Conservation (phyloP, 2,113 vertebrate genomes). For the Caranx ignobilis region DNA sequence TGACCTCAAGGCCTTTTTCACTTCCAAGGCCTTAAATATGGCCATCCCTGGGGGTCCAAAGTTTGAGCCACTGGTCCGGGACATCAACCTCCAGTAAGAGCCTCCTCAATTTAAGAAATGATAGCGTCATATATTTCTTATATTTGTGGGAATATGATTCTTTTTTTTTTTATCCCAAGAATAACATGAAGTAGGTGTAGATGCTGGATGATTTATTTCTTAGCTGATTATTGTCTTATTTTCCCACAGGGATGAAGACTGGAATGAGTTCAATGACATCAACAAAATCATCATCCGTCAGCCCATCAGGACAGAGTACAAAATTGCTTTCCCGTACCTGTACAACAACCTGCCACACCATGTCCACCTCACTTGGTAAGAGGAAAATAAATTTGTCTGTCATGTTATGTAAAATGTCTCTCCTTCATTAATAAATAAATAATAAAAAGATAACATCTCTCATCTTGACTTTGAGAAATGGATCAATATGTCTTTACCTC, state of each 20-base stretch:
- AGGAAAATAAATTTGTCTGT: not conserved
- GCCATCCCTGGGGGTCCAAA: constrained; percentile 98
- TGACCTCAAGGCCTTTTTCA: constrained; percentile 98
- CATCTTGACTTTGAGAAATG: not conserved
- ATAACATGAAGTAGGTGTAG: not conserved
- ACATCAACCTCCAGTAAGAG: constrained; percentile 98
- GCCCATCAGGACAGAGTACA: constrained; percentile 98
- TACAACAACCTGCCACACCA: constrained; percentile 99
- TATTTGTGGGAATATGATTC: not conserved
- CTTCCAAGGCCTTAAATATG: constrained; percentile 98
- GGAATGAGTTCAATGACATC: constrained; percentile 99
- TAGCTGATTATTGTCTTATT: not conserved
- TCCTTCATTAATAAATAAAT: too few species aligned
- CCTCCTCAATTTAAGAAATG: fast-evolving
- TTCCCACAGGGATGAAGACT: constrained; percentile 93
- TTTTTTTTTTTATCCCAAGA: not conserved
- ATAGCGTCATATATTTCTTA: not conserved
- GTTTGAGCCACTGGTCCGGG: constrained; percentile 97
- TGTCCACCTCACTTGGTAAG: constrained; percentile 97
- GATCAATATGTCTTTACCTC: not conserved
- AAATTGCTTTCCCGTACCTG: constrained; percentile 97
- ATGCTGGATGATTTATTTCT: not conserved
- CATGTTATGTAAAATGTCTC: too few species aligned
- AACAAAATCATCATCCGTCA: constrained; percentile 99
- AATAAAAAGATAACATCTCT: not conserved